Percentiles rank a stretch among this genome's conserved stretches.
Conservation (phyloP, 2,113 vertebrate genomes). For the Nothoprocta perdicaria region DNA sequence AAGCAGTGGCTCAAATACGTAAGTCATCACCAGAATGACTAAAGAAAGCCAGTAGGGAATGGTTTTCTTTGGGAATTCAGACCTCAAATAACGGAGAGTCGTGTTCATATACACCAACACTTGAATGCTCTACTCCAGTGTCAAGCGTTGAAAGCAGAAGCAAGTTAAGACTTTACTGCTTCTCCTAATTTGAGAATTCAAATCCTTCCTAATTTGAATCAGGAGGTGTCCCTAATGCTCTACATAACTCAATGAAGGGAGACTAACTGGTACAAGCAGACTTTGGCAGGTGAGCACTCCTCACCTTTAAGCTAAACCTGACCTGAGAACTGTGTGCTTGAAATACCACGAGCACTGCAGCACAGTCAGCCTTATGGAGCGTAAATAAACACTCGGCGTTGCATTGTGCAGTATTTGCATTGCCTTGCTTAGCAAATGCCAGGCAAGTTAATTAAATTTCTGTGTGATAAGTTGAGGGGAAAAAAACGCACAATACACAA, state of each 20-base stretch:
- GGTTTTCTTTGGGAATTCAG: background rate
- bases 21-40: background rate
- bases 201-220: background rate
- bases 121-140: background rate
- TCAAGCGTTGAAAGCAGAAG: background rate
- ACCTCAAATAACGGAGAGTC: background rate
- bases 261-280: background rate
- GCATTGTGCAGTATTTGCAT: background rate
- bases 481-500: background rate
- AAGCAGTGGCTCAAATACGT: background rate
- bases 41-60: background rate
- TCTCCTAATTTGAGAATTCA: background rate
- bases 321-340: background rate
- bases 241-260: background rate
- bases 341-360: background rate
- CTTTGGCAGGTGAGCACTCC: background rate
- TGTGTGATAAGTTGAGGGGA: background rate
- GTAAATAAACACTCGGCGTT: background rate
- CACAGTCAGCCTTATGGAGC: rapidly evolving
- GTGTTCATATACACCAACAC: background rate
- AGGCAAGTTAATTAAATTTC: constrained; percentile 13
- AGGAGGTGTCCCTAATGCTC: background rate
- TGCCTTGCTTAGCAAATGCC: background rate
- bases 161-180: background rate
- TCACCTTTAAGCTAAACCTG: background rate